Evolutionary conservation across 1,140 invertebrate genomes (phyloP), one percentile per base, ranked within the genome.

Genomic region (Drosophila nebulosa): DNA sequence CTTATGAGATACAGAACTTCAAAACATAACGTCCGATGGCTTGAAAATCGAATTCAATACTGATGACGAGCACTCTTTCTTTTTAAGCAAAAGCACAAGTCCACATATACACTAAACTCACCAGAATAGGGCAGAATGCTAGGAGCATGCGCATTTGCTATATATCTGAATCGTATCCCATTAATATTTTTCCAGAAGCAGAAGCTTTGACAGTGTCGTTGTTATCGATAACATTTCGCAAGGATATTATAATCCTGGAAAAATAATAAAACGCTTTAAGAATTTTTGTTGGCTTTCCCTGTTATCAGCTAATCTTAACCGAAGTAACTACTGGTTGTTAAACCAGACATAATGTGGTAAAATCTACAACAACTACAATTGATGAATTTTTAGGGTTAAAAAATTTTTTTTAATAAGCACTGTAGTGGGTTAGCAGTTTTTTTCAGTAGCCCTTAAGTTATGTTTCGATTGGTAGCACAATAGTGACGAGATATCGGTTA

Each of bases 1-100:
- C 35, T 42, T 30, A 27, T 69, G 18, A 46, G 30, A 58, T 51
- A 69, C 35, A 51, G 22, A 56, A 55, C 52, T 46, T 61, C 64
- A 21, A 46, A 46, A 46, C 42, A 4, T 35, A 72, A 75, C 78
- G 70, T 81, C 78, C 68, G 78, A 68, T 88, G 57, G 63, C 52
- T 78, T 72, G 78, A 74, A 69, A 81, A 78, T 76, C 68, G 63
- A 72, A 88, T 75, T 81, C 78, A 88, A 86, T 83, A 81, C 79
- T 83, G 78, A 78, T 64, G 64, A 74, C 46, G 50, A 69, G 61
- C 35, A 46, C 30, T 42, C 24, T 24, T 72, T 72, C 36, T 51
- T 39, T 50, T 56, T 18, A 56, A 35, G 53, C 18, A 56, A 55
- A 57, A 36, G 61, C 21, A 63, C 50, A 55, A 53, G 12, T 14